Evolutionary conservation across 2,797 vertebrate species (phyloP), one percentile per base, ranked within the genome.

Genomic region (Setipinna tenuifilis): DNA sequence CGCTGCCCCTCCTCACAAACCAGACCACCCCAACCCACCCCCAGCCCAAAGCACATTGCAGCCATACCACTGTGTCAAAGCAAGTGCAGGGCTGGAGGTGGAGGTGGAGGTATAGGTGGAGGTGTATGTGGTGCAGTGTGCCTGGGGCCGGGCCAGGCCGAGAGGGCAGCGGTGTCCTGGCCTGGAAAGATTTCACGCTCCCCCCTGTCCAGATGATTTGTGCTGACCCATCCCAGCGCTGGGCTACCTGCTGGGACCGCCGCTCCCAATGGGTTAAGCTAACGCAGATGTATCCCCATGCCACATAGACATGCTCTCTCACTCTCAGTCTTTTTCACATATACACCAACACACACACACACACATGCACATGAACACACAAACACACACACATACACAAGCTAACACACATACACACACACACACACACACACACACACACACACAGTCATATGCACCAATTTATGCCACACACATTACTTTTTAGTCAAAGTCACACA

Each of bases 161-260:
- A 41, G 94, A 93, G 86, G 91, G 88, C 86, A 90, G 93, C 19
- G 71, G 31, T 35, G 93, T 96, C 95, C 93, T 94, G 94, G 91
- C 95, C 96, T 97, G 97, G 94, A 94, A 95, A 93, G 95, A 98
- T 99, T 98, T 98, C 97, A 98, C 95, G 97, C 97, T 97, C 95
- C 93, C 92, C 91, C 93, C 94, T 95, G 95, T 97, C 95, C 94
- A 94, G 95, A 98, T 98, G 97, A 98, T 98, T 97, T 97, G 97
- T 96, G 93, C 94, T 93, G 94, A 94, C 92, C 93, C 94, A 93
- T 93, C 94, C 86, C 92, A 91, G 91, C 87, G 89, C 90, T 84
- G 83, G 89, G 92, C 96, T 95, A 96, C 97, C 96, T 96, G 96
- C 97, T 97, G 97, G 93, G 97, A 97, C 94, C 50, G 1, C 94